Evolutionary conservation across 1,140 invertebrate species (phyloP).

Genomic region (Cyrtorhinus lividipennis): DNA sequence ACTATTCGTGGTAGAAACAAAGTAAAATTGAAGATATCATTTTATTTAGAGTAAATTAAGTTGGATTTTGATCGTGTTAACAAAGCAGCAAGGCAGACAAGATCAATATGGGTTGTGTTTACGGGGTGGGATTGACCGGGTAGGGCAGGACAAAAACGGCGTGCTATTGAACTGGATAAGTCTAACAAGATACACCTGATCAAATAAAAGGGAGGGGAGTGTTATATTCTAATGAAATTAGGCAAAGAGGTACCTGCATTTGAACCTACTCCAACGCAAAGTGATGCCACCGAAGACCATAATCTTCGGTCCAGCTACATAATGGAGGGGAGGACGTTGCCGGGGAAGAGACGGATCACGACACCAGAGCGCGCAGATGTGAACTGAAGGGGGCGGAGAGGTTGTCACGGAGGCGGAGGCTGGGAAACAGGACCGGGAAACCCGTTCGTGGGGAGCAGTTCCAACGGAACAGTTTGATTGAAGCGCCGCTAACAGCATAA

Average conservation of each 20-base stretch:
- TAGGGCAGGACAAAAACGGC: not conserved
- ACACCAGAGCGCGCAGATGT: not conserved
- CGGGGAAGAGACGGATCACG: not conserved
- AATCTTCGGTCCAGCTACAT: not conserved
- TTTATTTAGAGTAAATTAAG: too few species aligned
- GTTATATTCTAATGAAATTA: not conserved
- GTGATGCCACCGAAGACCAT: slow-evolving; percentile 6
- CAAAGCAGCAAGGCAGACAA: not conserved
- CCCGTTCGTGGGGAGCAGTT: too few species aligned
- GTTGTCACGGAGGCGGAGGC: too few species aligned
- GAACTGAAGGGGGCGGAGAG: not conserved
- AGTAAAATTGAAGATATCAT: too few species aligned
- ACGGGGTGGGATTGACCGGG: not conserved
- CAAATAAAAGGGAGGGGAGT: too few species aligned
- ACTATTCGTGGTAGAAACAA: too few species aligned
- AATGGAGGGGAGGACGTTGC: not conserved
- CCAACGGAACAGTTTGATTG: too few species aligned
- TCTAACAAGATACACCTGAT: not conserved
- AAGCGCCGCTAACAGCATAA: too few species aligned
- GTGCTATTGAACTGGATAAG: not conserved
- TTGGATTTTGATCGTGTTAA: too few species aligned
- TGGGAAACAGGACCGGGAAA: too few species aligned
- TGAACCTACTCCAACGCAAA: not conserved
- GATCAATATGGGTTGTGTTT: slow-evolving; percentile 2
- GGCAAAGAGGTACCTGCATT: not conserved